These are phyloP conservation scores for Spialia ferax DNA, from an alignment of 2,888 invertebrate species.

Conservation along the genomic window DNA sequence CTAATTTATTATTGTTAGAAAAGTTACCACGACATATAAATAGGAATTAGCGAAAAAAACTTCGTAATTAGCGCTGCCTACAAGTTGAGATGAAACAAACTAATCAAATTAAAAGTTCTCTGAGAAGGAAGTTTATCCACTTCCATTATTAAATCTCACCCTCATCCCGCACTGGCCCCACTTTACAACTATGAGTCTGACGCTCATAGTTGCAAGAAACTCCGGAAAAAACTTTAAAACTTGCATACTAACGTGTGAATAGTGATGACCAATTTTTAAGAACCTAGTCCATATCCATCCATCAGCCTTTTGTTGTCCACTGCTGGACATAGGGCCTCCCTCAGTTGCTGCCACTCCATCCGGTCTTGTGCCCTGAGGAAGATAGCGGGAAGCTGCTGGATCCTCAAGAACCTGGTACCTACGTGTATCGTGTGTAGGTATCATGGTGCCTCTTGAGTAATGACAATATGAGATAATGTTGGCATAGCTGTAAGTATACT, in stretches of 20 bases:
- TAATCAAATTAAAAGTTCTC: slow-evolving; percentile 70
- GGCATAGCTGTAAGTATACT: too few species aligned
- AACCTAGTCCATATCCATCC: too few species aligned
- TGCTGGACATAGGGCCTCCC: too few species aligned
- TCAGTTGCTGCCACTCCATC: too few species aligned
- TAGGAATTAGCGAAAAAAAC: slow-evolving; percentile 53
- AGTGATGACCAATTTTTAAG: neutral
- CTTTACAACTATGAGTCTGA: slow-evolving; percentile 17
- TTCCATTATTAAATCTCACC: slow-evolving; percentile 37
- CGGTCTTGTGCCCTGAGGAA: too few species aligned
- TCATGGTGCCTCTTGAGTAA: too few species aligned
- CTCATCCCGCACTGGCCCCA: slow-evolving; percentile 5
- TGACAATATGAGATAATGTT: too few species aligned
- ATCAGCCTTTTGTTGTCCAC: too few species aligned
- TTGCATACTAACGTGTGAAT: neutral
- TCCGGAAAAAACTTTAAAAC: too few species aligned
- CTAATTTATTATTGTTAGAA: slow-evolving; percentile 50
- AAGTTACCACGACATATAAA: slow-evolving; percentile 51
- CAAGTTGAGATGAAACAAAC: slow-evolving; percentile 59
- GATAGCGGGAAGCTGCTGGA: too few species aligned
- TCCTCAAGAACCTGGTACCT: too few species aligned
- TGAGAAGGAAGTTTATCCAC: slow-evolving; percentile 37
- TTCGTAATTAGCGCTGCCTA: slow-evolving; percentile 55
- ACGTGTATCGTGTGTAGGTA: too few species aligned
- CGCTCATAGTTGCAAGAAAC: slow-evolving; percentile 15